Evolutionary conservation across 2,113 vertebrate species (phyloP), one percentile per base, ranked within the genome.

Genomic region (Sphyrna mokarran): DNA sequence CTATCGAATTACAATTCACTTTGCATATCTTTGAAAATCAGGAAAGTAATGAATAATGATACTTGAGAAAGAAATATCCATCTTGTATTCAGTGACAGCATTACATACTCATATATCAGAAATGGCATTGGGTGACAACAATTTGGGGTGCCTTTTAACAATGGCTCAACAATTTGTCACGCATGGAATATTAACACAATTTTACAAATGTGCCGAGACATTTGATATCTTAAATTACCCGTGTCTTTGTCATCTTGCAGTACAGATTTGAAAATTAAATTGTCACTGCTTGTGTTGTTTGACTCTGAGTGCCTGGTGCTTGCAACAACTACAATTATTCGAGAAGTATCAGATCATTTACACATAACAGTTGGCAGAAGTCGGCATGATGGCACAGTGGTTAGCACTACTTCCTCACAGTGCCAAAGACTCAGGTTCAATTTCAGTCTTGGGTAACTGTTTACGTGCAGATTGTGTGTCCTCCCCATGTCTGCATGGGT

Each of bases 1-100:
- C 68, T 72, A 95, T 72, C 26, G 43, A 94, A 69, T 94, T 95
- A 95, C 58, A 70, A 54, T 72, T 95, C 93, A 95, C 68, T 95
- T 95, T 95, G 68, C 68, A 95, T 95, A 33, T 95, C 40, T 29
- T 68, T 95, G 93, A 23, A 72, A 43, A 40, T 72, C 68, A 95
- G 66, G 68, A 93, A 37, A 68, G 63, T 93, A 63, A 93, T 93
- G 90, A 93, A 93, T 93, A 48, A 70, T 43, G 68, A 40, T 70
- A 23, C 22, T 68, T 22, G 68, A 70, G 68, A 95, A 95, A 95
- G 40, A 23, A 72, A 95, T 14, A 72, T 72, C 23, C 43, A 54
- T 10, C 48, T 18, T 72, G 22, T 66, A 48, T 72, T 22, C 40
- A 26, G 23, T 48, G 68, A 95, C 93, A 72, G 26, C 66, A 43